phyloP scores from a whole-genome alignment of 1,140 invertebrate genomes.

The Drosophila azteca region DNA sequence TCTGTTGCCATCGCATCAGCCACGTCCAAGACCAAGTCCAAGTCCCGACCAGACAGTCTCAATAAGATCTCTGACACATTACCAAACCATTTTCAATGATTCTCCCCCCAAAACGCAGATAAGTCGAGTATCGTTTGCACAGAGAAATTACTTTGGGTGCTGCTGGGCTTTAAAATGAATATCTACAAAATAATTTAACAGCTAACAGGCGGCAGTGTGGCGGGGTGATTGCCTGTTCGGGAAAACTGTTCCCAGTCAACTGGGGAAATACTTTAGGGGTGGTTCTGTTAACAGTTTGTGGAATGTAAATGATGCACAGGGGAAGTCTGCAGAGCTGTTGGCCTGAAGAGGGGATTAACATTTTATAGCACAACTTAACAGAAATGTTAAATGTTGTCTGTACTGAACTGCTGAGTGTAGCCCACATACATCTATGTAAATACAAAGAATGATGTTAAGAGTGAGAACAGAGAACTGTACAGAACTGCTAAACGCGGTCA shows the following conservation, averaged over 20 bases:
- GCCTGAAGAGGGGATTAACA: slow-evolving; percentile 2
- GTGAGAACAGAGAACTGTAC: too few relatives aligned
- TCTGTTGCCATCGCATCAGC: slow-evolving; percentile 15
- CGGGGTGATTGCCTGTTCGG: not conserved
- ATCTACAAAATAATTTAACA: slow-evolving; percentile 14
- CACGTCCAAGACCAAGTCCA: not conserved
- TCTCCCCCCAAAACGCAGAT: slow-evolving; percentile 11
- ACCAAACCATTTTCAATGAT: slow-evolving; percentile 7
- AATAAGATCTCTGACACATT: slow-evolving; percentile 31
- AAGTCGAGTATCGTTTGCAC: slow-evolving; percentile 13
- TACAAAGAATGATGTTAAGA: not conserved
- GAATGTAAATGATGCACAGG: slow-evolving; percentile 19
- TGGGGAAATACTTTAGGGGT: slow-evolving; percentile 23
- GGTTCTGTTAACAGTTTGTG: slow-evolving; percentile 9
- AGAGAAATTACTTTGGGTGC: not conserved
- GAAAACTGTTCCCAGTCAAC: slow-evolving; percentile 48
- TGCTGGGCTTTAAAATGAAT: slow-evolving; percentile 19
- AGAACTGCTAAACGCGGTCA: not conserved
- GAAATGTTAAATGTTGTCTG: not conserved
- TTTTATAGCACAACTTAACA: slow-evolving; percentile 25
- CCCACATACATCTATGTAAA: too few relatives aligned
- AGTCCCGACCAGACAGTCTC: slow-evolving; percentile 28
- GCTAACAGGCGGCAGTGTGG: slow-evolving; percentile 6
- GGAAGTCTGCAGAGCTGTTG: slow-evolving; percentile 5
- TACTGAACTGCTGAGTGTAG: not conserved